These are phyloP conservation scores for Budorcas taxicolor DNA, from an alignment of 2,113 vertebrate species.

Conservation along the genomic window DNA sequence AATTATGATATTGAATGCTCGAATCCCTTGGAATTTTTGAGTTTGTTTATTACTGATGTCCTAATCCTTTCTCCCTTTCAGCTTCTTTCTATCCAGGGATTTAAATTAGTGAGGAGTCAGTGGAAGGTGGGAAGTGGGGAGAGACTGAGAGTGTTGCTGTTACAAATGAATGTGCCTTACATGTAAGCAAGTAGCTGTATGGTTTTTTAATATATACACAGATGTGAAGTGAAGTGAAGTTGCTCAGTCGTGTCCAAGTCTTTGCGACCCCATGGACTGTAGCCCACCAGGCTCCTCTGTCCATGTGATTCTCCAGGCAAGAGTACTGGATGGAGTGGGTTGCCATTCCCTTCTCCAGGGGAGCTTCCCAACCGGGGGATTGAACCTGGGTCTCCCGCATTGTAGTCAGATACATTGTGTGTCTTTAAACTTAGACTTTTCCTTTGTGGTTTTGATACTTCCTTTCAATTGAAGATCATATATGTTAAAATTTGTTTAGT, in stretches of 20 bases:
- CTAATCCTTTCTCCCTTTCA: constrained; percentile 2
- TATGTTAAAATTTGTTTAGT: neutral
- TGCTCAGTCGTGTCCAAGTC: no score
- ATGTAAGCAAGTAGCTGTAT: neutral
- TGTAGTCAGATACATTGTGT: neutral
- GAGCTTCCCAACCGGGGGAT: no score
- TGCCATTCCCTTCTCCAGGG: no score
- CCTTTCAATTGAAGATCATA: neutral
- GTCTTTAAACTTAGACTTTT: neutral
- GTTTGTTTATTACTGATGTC: neutral
- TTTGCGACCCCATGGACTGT: no score
- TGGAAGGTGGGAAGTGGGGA: neutral
- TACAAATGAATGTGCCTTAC: neutral
- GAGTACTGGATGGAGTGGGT: no score
- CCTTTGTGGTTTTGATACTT: neutral
- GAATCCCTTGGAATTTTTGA: constrained; percentile 1
- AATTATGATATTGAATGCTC: neutral
- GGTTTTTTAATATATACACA: neutral
- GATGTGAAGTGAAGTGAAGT: no score
- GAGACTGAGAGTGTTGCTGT: neutral
- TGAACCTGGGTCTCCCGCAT: no score
- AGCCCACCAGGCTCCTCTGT: no score
- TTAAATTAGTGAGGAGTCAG: neutral
- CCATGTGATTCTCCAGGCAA: no score
- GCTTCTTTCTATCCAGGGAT: neutral